A percentile compares a stretch with the other conserved stretches of the same genome.
These are phyloP conservation scores for Melangyna quadrimaculata DNA, from an alignment of 2,888 invertebrate genomes.

Conservation along the genomic window DNA sequence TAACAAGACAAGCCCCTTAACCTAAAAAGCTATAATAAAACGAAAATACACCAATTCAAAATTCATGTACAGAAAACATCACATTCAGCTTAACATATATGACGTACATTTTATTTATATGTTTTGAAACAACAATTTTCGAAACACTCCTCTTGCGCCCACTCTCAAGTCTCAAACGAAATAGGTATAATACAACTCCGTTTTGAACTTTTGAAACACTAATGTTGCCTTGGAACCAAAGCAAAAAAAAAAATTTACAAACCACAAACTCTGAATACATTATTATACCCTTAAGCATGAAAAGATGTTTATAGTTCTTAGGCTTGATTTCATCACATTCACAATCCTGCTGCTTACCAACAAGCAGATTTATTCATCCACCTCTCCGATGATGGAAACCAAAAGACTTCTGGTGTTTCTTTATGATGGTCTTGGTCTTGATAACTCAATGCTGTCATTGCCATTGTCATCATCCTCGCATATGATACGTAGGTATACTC, in stretches of 20 bases:
- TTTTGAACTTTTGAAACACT: background rate
- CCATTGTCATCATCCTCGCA: background rate
- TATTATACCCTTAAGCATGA: conserved; percentile 5
- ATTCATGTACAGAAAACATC: background rate
- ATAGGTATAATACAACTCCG: no score
- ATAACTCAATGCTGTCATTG: background rate
- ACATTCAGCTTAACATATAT: background rate
- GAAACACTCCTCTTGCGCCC: background rate
- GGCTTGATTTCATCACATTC: background rate
- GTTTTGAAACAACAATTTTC: background rate
- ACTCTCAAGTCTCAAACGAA: background rate
- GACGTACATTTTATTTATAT: background rate
- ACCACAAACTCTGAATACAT: conserved; percentile 13
- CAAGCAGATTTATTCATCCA: conserved; percentile 39
- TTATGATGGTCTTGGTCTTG: conserved; percentile 7
- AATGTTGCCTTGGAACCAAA: background rate
- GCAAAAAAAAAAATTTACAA: background rate
- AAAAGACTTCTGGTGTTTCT: background rate
- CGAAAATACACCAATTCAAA: background rate
- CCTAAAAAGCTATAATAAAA: background rate
- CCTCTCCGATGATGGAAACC: conserved; percentile 1
- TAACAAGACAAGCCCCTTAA: background rate
- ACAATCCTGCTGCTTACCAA: conserved; percentile 28
- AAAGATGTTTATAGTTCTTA: conserved; percentile 7
- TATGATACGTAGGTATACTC: background rate